Percentiles rank a stretch among this genome's conserved stretches.
Evolutionary conservation across 2,888 invertebrate species (phyloP).

Genomic region (Lucinisca nassula): DNA sequence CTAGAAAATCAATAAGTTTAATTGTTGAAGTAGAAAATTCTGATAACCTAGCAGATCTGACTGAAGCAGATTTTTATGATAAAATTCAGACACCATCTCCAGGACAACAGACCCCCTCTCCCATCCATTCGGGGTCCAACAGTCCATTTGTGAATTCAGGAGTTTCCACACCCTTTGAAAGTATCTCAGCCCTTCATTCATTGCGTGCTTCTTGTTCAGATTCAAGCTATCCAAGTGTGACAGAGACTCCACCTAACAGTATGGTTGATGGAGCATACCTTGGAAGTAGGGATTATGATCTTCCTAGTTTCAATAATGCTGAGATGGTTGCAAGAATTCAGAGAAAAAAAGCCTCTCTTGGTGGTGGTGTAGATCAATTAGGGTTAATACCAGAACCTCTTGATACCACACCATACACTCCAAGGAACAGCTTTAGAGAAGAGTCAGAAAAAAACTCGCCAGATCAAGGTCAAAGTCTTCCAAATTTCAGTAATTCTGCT

Average conservation of each 20-base stretch:
- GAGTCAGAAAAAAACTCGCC: conserved; percentile 26
- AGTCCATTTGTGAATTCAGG: conserved; percentile 60
- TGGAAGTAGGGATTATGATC: conserved; percentile 57
- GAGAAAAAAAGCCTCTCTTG: conserved; percentile 86
- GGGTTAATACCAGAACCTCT: conserved; percentile 17
- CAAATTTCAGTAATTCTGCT: conserved; percentile 87
- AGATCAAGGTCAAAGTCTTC: conserved; percentile 77
- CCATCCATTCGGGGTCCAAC: conserved; percentile 52
- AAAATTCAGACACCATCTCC: conserved; percentile 65
- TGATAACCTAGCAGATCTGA: conserved; percentile 69
- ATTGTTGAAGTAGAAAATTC: conserved; percentile 61
- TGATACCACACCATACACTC: conserved; percentile 74
- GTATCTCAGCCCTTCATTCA: conserved; percentile 11
- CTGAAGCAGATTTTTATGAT: conserved; percentile 73
- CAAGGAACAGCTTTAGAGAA: conserved; percentile 78
- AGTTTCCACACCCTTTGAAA: conserved; percentile 44
- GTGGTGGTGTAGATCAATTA: conserved; percentile 16
- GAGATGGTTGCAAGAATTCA: conserved; percentile 88
- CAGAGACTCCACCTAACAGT: conserved; percentile 87
- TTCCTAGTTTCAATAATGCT: conserved; percentile 88
- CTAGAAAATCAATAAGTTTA: conserved; percentile 60
- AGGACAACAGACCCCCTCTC: conserved; percentile 61
- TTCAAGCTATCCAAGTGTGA: conserved; percentile 59
- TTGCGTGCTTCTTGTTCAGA: conserved; percentile 48
- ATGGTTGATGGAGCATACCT: conserved; percentile 66